Evolutionary conservation across 2,113 vertebrate genomes (phyloP).

Genomic region (Gadus chalcogrammus): DNA sequence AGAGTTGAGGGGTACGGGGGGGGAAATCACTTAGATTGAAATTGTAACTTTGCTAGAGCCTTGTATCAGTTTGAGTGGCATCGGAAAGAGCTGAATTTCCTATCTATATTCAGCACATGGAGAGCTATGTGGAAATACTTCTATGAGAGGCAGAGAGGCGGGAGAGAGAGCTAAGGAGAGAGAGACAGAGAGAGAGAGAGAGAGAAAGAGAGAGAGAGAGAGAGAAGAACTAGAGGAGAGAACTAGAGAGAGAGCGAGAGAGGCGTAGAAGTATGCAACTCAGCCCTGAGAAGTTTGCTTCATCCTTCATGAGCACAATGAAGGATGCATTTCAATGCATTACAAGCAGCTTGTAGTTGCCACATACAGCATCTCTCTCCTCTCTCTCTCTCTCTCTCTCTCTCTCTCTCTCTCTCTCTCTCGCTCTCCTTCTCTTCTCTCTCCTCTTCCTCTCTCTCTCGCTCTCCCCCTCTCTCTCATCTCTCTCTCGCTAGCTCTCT

Average conservation of each 20-base stretch:
- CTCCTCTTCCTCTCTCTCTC: constrained; percentile 19
- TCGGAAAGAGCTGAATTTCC: constrained; percentile 16
- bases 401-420: too few relatives aligned
- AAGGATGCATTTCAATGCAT: constrained; percentile 49
- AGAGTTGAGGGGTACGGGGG: too few relatives aligned
- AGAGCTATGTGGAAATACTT: constrained; percentile 30
- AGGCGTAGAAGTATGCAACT: constrained; percentile 32
- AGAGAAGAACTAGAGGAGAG: too few relatives aligned
- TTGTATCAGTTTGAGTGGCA: not conserved
- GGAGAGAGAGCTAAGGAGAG: not conserved
- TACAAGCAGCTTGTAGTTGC: constrained; percentile 13
- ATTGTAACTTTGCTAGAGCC: constrained; percentile 27
- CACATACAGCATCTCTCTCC: too few relatives aligned
- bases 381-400: too few relatives aligned
- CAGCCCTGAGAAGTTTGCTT: constrained; percentile 29
- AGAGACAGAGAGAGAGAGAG: constrained; percentile 1
- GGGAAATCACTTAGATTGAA: constrained; percentile 25
- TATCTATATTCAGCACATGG: constrained; percentile 46
- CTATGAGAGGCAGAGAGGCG: too few relatives aligned
- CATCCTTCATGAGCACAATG: constrained; percentile 36
- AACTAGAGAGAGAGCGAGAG: not conserved
- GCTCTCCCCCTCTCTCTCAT: constrained; percentile 5
- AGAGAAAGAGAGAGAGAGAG: too few relatives aligned
- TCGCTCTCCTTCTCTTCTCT: too few relatives aligned
- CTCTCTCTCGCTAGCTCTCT: constrained; percentile 4